phyloP scores from a whole-genome alignment of 2,888 invertebrate genomes.

The Drosophila infuscata region DNA sequence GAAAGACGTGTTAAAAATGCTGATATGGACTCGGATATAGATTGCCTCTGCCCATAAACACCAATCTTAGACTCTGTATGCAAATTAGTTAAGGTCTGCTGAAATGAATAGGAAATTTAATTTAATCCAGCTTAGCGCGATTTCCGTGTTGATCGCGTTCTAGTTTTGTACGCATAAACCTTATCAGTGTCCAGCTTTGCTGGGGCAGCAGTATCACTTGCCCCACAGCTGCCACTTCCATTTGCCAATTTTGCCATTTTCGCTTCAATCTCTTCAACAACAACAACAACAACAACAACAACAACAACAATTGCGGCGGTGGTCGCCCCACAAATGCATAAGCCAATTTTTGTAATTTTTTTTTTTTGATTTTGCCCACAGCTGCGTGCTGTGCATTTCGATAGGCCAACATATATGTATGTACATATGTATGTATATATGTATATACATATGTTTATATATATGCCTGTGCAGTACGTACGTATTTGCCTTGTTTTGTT shows the following conservation, averaged over 20 bases:
- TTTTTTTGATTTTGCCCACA: slow-evolving; percentile 54
- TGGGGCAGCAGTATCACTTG: slow-evolving; percentile 9
- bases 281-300: slow-evolving; percentile 20
- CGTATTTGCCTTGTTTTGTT: slow-evolving; percentile 43
- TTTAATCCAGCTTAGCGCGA: not conserved
- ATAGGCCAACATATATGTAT: slow-evolving; percentile 18
- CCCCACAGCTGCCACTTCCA: slow-evolving; percentile 7
- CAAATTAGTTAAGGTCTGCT: not conserved
- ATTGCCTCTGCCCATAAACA: slow-evolving; percentile 7
- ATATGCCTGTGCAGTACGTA: not conserved
- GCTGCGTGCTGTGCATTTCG: slow-evolving; percentile 34
- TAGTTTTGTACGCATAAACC: slow-evolving; percentile 1
- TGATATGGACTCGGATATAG: slow-evolving; percentile 35
- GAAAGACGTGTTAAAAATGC: slow-evolving; percentile 24
- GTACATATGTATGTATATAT: not conserved
- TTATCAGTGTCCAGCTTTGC: not conserved
- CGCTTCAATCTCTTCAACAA: slow-evolving; percentile 34
- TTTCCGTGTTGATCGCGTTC: not conserved
- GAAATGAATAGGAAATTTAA: not conserved
- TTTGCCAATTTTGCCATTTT: slow-evolving; percentile 17
- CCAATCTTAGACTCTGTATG: not conserved
- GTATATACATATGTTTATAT: not conserved
- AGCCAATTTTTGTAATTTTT: slow-evolving; percentile 36
- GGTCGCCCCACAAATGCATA: slow-evolving; percentile 54
- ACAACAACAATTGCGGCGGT: slow-evolving; percentile 12